Base-by-base conservation (phyloP, 2,113 vertebrate genomes). In the Cacatua alba region DNA sequence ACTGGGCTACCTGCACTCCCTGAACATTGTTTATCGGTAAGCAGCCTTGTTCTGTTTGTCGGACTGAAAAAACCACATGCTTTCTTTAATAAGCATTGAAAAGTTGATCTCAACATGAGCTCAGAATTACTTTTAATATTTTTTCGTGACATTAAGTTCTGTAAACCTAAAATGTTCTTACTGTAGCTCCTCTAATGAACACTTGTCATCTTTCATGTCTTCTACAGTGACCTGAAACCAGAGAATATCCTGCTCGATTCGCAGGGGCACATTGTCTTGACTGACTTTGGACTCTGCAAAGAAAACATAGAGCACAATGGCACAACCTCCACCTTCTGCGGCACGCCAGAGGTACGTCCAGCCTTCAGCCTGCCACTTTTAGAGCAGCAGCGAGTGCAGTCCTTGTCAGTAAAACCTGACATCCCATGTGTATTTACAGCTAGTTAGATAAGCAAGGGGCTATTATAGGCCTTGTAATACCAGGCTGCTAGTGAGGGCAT, bases 221-320 rank as follows among this genome's bases (percentile, higher is more conserved):
- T 90, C 70, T 83, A 25, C 92, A 98, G 98, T 26, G 99, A 99
- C 98, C 97, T 99, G 98, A 99, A 99, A 95, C 99, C 99, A 2
- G 99, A 99, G 97, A 99, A 99, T 96, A 99, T 99, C 96, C 97
- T 99, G 88, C 98, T 99, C 11, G 99, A 99, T 95, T 99, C 99
- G 1, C 99, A 99, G 96, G 99, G 99, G 19, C 99, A 99, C 97
- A 99, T 99, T 86, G 98, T 99, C 77, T 98, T 99, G 77, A 99
- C 99, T 20, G 99, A 99, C 96, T 99, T 99, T 13, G 99, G 99
- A 60, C 99, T 99, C 82, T 99, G 99, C 98, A 99, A 99, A 93
- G 99, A 99, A 97, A 99, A 99, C 97, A 99, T 99, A 9, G 99
- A 99, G 91, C 99, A 98, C 95, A 99, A 99, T 2, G 99, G 99